A percentile compares a stretch with the other conserved stretches of the same genome.
Conservation (phyloP, 2,113 vertebrate species). For the Anoura caudifer region DNA sequence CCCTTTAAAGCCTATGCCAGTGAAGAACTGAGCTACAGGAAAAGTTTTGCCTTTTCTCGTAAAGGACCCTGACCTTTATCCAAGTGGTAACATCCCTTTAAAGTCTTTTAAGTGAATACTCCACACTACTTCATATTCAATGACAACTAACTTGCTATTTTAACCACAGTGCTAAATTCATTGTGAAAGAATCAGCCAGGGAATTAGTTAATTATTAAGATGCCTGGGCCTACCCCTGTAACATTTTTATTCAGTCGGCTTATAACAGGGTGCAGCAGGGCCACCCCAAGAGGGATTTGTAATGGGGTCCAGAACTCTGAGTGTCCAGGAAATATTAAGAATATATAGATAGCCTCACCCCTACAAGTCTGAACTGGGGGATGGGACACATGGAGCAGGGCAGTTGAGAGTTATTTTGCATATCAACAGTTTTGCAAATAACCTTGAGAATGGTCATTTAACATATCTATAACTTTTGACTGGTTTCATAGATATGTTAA, state of each 20-base stretch:
- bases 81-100: neutral
- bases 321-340: too few species aligned
- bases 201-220: neutral
- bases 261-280: neutral
- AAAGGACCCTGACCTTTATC: neutral
- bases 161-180: neutral
- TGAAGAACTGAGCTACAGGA: neutral
- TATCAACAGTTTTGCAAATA: too few species aligned
- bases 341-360: too few species aligned
- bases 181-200: neutral
- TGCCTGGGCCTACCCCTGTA: neutral
- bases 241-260: neutral
- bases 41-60: neutral
- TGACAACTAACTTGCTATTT: neutral
- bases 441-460: too few species aligned
- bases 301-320: too few species aligned
- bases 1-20: neutral
- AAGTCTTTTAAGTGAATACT: neutral
- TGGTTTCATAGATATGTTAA: too few species aligned
- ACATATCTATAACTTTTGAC: too few species aligned
- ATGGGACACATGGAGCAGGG: too few species aligned
- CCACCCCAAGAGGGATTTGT: too few species aligned
- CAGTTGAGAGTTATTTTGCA: too few species aligned
- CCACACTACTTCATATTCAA: neutral
- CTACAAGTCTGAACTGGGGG: too few species aligned